Percentiles rank a stretch among this genome's conserved stretches.
Evolutionary conservation across 23 tunicate genomes (phyloP).

Genomic region (Trididemnum miniatum): DNA sequence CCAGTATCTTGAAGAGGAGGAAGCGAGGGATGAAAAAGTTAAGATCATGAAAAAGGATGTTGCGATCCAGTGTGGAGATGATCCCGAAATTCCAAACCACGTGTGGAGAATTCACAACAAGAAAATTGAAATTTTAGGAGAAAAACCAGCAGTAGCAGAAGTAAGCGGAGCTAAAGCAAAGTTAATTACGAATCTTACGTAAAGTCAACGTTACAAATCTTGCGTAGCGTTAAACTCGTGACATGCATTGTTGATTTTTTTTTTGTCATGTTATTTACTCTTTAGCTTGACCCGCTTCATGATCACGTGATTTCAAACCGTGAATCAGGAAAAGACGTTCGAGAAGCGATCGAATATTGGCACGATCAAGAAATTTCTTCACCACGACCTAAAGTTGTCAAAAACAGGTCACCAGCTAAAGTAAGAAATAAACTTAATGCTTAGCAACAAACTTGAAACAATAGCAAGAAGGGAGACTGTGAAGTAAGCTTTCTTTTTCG

Average conservation of each 20-base stretch:
- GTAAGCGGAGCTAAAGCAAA: no score
- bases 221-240: no score
- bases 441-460: no score
- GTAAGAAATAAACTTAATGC: conserved; percentile 30
- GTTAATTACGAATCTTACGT: no score
- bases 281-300: conserved; percentile 51
- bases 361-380: conserved; percentile 55
- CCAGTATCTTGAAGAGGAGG: background rate
- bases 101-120: conserved; percentile 81
- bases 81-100: conserved; percentile 76
- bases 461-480: no score
- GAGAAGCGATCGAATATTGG: conserved; percentile 86
- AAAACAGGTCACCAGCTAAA: conserved; percentile 42
- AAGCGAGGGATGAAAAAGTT: background rate
- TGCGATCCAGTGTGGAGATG: conserved; percentile 41
- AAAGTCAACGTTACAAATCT: no score
- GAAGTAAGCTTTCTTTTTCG: no score
- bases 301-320: conserved; percentile 60
- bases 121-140: conserved; percentile 53
- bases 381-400: conserved; percentile 46
- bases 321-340: conserved; percentile 79
- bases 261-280: no score
- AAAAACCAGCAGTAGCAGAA: conserved; percentile 57
- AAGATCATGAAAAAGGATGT: conserved; percentile 35
- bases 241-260: no score